These are phyloP conservation scores for Thinocorus orbignyianus DNA, from an alignment of 2,113 vertebrate genomes.

Conservation along the genomic window DNA sequence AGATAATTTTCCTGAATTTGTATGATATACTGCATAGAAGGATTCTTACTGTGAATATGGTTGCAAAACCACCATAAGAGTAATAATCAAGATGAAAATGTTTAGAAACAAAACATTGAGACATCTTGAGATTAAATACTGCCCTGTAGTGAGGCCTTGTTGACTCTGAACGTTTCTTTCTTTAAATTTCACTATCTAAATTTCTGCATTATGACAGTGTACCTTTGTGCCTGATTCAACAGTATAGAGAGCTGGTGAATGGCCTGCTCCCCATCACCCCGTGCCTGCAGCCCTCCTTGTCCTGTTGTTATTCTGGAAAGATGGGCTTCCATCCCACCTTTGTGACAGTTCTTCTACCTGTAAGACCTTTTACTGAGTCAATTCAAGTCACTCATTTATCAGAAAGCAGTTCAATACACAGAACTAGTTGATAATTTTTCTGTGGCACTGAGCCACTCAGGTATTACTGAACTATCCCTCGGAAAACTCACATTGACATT, in stretches of 20 bases:
- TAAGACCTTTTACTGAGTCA: not conserved
- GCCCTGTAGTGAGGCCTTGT: not conserved
- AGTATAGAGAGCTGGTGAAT: not conserved
- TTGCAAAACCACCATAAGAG: not conserved
- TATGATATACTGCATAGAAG: not conserved
- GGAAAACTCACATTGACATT: not conserved
- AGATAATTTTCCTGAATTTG: not conserved
- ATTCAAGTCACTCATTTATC: not conserved
- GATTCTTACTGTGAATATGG: not conserved
- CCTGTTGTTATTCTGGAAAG: not conserved
- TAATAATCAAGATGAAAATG: not conserved
- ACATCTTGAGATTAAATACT: not conserved
- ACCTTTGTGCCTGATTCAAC: not conserved
- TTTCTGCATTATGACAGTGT: not conserved
- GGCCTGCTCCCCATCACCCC: not conserved
- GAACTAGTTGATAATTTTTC: fast-evolving
- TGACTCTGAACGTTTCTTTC: not conserved
- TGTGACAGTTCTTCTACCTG: not conserved
- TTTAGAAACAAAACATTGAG: not conserved
- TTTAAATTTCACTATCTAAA: not conserved
- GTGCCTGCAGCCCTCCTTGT: not conserved
- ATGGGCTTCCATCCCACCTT: not conserved
- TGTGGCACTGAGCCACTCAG: not conserved
- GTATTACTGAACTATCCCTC: not conserved
- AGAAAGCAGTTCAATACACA: not conserved